Conservation (phyloP, 1,140 invertebrate species). For the Zaprionus davidi region DNA sequence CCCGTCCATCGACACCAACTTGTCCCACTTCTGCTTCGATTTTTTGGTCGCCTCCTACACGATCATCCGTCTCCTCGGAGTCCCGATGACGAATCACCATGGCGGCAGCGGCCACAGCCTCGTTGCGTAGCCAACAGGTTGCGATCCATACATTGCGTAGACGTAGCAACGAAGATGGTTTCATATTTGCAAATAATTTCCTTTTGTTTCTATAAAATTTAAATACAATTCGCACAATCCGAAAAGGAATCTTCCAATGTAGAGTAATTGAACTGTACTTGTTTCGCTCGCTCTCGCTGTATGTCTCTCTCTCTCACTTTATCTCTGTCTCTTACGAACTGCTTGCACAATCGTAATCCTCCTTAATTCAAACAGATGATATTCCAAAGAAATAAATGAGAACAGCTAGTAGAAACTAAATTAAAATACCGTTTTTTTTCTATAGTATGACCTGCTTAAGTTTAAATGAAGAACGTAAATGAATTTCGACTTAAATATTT, state of each 20-base stretch:
- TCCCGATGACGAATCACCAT: constrained; percentile 60
- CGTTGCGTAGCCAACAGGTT: constrained; percentile 61
- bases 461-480: constrained; percentile 11
- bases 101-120: constrained; percentile 58
- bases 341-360: too few species aligned
- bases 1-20: constrained; percentile 54
- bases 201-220: neutral
- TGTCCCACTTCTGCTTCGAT: constrained; percentile 17
- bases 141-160: constrained; percentile 66
- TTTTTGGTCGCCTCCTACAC: constrained; percentile 12
- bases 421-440: constrained; percentile 5
- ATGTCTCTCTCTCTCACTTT: neutral
- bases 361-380: too few species aligned
- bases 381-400: neutral
- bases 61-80: neutral
- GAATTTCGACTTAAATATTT: neutral
- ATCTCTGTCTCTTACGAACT: too few species aligned
- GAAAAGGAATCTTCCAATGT: too few species aligned
- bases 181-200: constrained; percentile 38
- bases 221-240: too few species aligned
- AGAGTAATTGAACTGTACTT: too few species aligned
- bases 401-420: neutral
- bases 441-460: neutral
- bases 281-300: neutral
- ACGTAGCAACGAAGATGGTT: constrained; percentile 51